Evolutionary conservation across 1,140 invertebrate genomes (phyloP).

Genomic region (Pogonomyrmex californicus): DNA sequence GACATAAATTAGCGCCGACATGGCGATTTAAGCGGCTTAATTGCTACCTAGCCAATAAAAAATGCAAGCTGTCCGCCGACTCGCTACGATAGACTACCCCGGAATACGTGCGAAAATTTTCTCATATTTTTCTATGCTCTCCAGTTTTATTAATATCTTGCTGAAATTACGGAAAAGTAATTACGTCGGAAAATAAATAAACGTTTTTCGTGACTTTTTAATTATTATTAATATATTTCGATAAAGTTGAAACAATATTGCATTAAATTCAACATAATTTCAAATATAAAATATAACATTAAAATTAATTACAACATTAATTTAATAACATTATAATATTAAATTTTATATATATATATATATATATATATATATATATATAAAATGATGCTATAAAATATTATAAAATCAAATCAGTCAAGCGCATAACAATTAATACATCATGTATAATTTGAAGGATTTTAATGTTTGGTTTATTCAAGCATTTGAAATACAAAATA

Average conservation of each 20-base stretch:
- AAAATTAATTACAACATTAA: slow-evolving; percentile 6
- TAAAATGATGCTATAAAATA: no score
- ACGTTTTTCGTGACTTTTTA: not conserved
- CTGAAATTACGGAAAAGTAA: slow-evolving; percentile 25
- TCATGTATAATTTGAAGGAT: not conserved
- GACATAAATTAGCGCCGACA: slow-evolving; percentile 64
- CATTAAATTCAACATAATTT: not conserved
- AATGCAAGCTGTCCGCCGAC: slow-evolving; percentile 50
- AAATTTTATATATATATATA: no score
- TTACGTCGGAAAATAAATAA: not conserved
- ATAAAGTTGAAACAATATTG: not conserved
- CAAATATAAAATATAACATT: not conserved
- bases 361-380: no score
- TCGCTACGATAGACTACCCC: slow-evolving; percentile 44
- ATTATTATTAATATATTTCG: slow-evolving; percentile 18
- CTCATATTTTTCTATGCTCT: slow-evolving; percentile 39
- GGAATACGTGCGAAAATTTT: slow-evolving; percentile 41
- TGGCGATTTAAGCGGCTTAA: slow-evolving; percentile 66
- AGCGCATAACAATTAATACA: no score
- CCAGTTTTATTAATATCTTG: slow-evolving; percentile 36
- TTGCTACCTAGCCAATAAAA: slow-evolving; percentile 62
- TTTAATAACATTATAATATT: not conserved
- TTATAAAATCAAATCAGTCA: no score
- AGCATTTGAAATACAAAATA: not conserved
- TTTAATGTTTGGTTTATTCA: slow-evolving; percentile 3